Evolutionary conservation across 2,113 vertebrate genomes (phyloP).

Genomic region (Tragelaphus imberbis): DNA sequence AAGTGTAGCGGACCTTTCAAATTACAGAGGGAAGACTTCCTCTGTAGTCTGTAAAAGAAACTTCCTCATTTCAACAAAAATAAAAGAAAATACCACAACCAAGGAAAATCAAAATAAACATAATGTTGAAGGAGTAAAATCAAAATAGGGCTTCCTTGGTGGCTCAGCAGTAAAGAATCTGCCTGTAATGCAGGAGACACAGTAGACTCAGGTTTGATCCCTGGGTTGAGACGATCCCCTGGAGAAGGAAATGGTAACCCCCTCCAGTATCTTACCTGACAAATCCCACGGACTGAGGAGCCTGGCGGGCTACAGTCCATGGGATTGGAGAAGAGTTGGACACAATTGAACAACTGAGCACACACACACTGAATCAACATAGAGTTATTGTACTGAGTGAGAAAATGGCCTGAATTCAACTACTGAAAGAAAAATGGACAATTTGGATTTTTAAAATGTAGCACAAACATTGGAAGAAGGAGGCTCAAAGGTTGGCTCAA

Average conservation of each 20-base stretch:
- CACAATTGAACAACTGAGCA: background rate
- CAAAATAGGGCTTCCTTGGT: background rate
- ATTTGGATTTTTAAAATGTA: background rate
- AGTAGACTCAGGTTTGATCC: background rate
- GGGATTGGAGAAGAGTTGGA: background rate
- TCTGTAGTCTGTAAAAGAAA: background rate
- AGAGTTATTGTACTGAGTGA: background rate
- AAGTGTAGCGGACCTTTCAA: background rate
- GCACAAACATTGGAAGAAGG: background rate
- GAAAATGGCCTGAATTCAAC: background rate
- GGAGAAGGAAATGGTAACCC: background rate
- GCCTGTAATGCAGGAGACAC: background rate
- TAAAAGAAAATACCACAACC: background rate
- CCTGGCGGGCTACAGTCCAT: background rate
- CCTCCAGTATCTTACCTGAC: background rate
- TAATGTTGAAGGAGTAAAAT: background rate
- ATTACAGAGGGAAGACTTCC: background rate
- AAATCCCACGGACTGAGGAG: background rate
- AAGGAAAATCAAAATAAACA: background rate
- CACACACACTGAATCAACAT: background rate
- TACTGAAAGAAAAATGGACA: background rate
- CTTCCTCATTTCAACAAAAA: background rate
- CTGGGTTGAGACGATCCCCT: background rate
- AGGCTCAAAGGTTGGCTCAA: background rate
- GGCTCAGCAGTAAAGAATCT: background rate